Base-by-base conservation (phyloP, 2,113 vertebrate species). In the Stegostoma tigrinum region DNA sequence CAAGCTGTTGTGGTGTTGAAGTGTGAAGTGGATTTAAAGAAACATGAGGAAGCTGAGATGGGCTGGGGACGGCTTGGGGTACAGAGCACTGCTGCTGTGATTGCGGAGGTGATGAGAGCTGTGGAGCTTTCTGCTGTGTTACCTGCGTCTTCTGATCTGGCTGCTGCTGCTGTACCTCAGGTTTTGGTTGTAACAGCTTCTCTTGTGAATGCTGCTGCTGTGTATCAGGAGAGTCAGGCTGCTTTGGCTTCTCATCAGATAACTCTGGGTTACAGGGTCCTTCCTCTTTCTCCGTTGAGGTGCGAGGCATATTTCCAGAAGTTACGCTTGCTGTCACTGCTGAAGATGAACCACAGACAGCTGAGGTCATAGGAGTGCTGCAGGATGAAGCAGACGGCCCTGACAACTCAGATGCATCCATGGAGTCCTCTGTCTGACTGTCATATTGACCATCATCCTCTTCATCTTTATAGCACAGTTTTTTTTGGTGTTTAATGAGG, bases 401-500 rank as follows among this genome's bases (percentile, higher is more conserved):
- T 96, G 99, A 98, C 96, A 98, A 98, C 96, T 99, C 99, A 95
- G 98, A 98, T 96, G 98, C 98, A 97, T 99, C 99, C 97, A 99
- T 96, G 80, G 99, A 99, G 97, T 99, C 99, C 96, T 99, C 99
- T 4, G 99, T 99, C 97, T 99, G 99, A 97, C 99, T 99, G 97
- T 99, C 99, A 86, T 99, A 99, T 96, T 99, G 99, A 96, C 98
- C 98, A 64, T 99, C 99, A 95, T 99, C 99, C 96, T 99, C 99
- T 97, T 99, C 99, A 96, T 99, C 99, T 98, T 99, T 99, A 97
- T 99, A 99, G 97, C 99, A 99, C 97, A 99, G 98, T 97, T 99
- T 99, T 97, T 99, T 99, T 98, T 99, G 99, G 97, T 99, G 99
- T 97, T 99, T 99, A 97, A 99, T 99, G 96, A 99, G 98, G 97